These are phyloP conservation scores for Drosophila koepferae DNA, from an alignment of 2,888 invertebrate species.

Conservation along the genomic window DNA sequence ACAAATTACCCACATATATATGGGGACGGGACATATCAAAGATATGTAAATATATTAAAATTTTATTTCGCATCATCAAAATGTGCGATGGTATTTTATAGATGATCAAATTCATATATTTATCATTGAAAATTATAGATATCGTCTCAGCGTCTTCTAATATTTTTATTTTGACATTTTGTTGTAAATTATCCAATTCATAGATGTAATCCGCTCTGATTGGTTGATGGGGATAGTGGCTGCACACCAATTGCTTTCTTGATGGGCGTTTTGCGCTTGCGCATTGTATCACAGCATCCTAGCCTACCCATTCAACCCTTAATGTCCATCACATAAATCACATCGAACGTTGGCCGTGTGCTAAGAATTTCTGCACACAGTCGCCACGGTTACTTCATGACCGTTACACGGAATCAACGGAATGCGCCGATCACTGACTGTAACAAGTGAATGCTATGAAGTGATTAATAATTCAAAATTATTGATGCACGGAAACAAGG, in stretches of 20 bases:
- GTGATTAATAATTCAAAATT: conserved; percentile 70
- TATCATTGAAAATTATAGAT: background rate
- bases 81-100: background rate
- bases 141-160: too few species aligned
- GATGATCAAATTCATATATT: background rate
- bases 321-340: conserved; percentile 35
- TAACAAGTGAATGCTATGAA: conserved; percentile 54
- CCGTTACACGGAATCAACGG: conserved; percentile 64
- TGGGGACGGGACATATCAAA: too few species aligned
- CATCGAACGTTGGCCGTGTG: conserved; percentile 22
- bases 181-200: background rate
- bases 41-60: background rate
- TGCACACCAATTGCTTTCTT: conserved; percentile 49
- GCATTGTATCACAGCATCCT: conserved; percentile 65
- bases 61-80: background rate
- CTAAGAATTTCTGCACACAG: conserved; percentile 48
- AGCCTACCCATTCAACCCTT: conserved; percentile 45
- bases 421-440: conserved; percentile 46
- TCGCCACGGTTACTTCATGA: conserved; percentile 64
- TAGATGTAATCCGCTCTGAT: conserved; percentile 16
- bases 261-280: conserved; percentile 71
- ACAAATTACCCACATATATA: background rate
- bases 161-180: background rate
- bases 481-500: conserved; percentile 63
- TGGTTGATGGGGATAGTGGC: conserved; percentile 22